A percentile compares a stretch with the other conserved stretches of the same genome.
Conservation (phyloP, 1,140 invertebrate genomes). For the Vanessa atalanta region DNA sequence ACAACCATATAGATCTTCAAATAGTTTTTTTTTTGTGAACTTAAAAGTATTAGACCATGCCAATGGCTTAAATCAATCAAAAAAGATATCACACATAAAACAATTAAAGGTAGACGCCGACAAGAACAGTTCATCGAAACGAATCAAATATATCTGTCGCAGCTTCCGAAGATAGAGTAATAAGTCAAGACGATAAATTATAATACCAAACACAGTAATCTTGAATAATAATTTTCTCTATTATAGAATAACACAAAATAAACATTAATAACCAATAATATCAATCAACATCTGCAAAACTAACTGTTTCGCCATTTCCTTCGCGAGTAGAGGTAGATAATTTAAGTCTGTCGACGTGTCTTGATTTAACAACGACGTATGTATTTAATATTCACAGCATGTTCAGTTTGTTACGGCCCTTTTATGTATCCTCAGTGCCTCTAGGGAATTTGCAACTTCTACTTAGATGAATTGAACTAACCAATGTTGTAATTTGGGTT, state of each 20-base stretch:
- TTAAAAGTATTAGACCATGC: too few relatives aligned
- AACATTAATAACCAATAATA: slow-evolving; percentile 3
- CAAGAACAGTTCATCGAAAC: too few relatives aligned
- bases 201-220: neutral
- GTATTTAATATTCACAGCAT: slow-evolving; percentile 32
- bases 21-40: too few relatives aligned
- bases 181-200: too few relatives aligned
- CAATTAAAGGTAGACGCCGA: too few relatives aligned
- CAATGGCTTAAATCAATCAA: too few relatives aligned
- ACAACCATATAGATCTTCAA: too few relatives aligned
- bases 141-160: too few relatives aligned
- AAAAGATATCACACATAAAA: too few relatives aligned
- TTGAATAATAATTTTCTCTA: neutral
- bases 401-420: slow-evolving; percentile 34
- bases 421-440: slow-evolving; percentile 31
- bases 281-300: slow-evolving; percentile 30
- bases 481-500: slow-evolving; percentile 18
- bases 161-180: too few relatives aligned
- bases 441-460: slow-evolving; percentile 24
- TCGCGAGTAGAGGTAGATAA: slow-evolving; percentile 25
- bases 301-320: slow-evolving; percentile 38
- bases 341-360: slow-evolving; percentile 31
- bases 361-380: slow-evolving; percentile 24
- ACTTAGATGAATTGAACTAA: slow-evolving; percentile 24
- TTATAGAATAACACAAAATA: neutral